A percentile compares a stretch with the other conserved stretches of the same genome.
These are phyloP conservation scores for Oligia strigilis DNA, from an alignment of 2,888 invertebrate species.

Conservation along the genomic window DNA sequence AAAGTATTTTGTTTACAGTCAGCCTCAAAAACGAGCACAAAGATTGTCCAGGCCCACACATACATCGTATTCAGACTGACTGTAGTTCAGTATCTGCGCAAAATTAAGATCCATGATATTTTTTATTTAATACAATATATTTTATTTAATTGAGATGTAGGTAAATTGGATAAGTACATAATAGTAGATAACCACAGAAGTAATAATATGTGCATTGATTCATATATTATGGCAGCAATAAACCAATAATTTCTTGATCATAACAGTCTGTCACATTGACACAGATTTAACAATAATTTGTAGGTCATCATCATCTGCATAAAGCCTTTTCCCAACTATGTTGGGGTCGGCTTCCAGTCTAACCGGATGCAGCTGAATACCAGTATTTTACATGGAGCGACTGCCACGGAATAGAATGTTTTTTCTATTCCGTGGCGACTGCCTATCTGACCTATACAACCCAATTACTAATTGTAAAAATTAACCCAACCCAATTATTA, in stretches of 20 bases:
- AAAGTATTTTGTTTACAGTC: not conserved
- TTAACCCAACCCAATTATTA: no score
- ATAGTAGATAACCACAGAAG: constrained; percentile 14
- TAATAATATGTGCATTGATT: constrained; percentile 7
- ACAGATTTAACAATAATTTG: not conserved
- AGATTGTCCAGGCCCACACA: not conserved
- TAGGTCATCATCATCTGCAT: no score
- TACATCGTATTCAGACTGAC: not conserved
- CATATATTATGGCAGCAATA: constrained; percentile 12
- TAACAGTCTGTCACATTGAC: constrained; percentile 1
- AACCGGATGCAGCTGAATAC: no score
- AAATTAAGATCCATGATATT: not conserved
- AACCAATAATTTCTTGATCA: not conserved
- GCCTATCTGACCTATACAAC: no score
- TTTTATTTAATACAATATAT: not conserved
- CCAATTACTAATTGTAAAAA: no score
- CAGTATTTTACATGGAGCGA: no score
- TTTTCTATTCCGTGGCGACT: no score
- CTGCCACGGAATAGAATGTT: no score
- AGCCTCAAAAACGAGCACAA: not conserved
- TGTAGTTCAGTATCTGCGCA: not conserved
- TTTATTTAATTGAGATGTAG: not conserved
- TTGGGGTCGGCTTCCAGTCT: no score
- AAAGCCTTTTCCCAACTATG: no score
- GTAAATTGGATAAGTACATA: not conserved